Base-by-base conservation (phyloP, 2,888 invertebrate species). In the Dromius quadrimaculatus region DNA sequence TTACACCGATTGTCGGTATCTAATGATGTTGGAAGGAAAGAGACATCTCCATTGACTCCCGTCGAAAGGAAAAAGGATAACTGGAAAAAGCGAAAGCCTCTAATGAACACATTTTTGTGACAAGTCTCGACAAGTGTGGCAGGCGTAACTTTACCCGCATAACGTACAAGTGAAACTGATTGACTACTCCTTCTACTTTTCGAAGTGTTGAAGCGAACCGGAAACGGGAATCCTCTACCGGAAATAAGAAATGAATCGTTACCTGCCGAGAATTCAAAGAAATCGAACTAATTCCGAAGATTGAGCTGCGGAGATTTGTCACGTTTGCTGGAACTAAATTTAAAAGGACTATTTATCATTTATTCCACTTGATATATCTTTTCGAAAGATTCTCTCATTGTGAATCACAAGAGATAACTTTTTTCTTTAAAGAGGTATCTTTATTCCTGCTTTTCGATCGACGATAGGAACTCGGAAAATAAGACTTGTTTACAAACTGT, bases 31-130 rank as follows among this genome's bases (percentile, higher is more conserved):
- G 28, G 54, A 66, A 28, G 11, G 41, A 54, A 22, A 23, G 38
- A 66, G 59, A 23, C 41, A 28, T 66, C 57, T 4, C 2, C 22
- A 64, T 22, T 36, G 15, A 8, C 17, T 15, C n/a, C 36, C 13
- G 20, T 2, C 13, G 19, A 34, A 36, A 20, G 47, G n/a, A 38
- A 65, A 20, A 50, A 65, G 22, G 54, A 57, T 28, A 38, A 23
- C 13, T 13, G 43, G 59, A 1, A 6, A 54, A 28, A 66, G 59
- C 32, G 43, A 59, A 59, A 59, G 57, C 13, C 43, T 20, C 68
- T 68, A 68, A 68, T 68, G 68, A 68, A 68, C 32, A 68, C 68
- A 68, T 68, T 68, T 68, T 59, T 65, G 68, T 45, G 68, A 68
- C 68, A 68, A 68, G 68, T 59, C 32, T 54, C 59, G 68, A 68